phyloP scores from a whole-genome alignment of 2,113 vertebrate species.

The Nannobrachium achirus region DNA sequence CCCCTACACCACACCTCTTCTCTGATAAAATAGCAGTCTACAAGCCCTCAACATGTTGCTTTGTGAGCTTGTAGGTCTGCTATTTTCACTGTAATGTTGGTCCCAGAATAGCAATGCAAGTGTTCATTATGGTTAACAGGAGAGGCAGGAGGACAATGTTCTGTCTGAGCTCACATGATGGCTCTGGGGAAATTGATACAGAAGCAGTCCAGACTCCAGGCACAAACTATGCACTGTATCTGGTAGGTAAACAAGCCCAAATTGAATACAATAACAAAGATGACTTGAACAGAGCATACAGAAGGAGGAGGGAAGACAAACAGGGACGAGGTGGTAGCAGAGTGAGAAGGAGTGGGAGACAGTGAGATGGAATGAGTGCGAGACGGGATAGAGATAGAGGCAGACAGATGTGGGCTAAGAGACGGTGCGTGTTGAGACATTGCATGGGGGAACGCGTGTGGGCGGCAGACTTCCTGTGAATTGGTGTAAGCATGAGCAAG shows the following conservation, averaged over 20 bases:
- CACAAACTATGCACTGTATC: neutral
- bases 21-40: no score
- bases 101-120: no score
- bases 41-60: no score
- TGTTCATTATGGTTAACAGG: no score
- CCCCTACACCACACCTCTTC: no score
- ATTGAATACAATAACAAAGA: neutral
- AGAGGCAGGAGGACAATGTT: no score
- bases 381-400: neutral
- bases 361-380: neutral
- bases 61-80: no score
- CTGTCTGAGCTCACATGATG: no score
- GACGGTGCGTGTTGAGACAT: slow-evolving; percentile 45
- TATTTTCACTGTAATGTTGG: no score
- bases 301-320: neutral
- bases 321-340: neutral
- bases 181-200: no score
- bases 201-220: neutral
- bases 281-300: neutral
- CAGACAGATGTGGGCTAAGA: slow-evolving; percentile 19
- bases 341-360: neutral
- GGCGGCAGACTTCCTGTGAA: slow-evolving; percentile 55
- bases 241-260: neutral
- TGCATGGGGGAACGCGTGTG: slow-evolving; percentile 21
- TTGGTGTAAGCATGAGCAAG: slow-evolving; percentile 17